A percentile compares a stretch with the other conserved stretches of the same genome.
Evolutionary conservation across 1,140 invertebrate species (phyloP).

Genomic region (Tetraneura akinire): DNA sequence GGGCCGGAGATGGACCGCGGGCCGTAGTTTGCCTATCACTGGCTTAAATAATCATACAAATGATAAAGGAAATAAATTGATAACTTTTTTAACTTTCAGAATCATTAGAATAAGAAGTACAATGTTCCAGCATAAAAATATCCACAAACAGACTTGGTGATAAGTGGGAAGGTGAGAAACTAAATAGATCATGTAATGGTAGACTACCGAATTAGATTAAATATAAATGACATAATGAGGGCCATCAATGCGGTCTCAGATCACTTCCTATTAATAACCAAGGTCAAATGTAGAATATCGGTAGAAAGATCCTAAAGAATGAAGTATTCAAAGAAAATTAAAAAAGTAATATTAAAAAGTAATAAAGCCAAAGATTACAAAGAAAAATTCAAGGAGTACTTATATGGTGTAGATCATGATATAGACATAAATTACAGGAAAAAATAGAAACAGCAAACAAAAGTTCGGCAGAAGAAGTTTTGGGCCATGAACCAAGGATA

Average conservation of each 20-base stretch:
- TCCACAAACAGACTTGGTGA: no score
- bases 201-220: no score
- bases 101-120: no score
- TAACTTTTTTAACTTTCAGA: no score
- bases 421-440: background rate
- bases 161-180: no score
- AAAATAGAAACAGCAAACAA: conserved; percentile 4
- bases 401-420: background rate
- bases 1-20: no score
- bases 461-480: background rate
- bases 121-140: no score
- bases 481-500: background rate
- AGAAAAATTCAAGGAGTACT: conserved; percentile 4
- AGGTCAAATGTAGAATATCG: background rate
- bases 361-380: background rate
- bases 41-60: no score
- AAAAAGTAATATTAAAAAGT: background rate
- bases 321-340: conserved; percentile 3
- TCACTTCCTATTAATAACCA: conserved; percentile 4
- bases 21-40: no score
- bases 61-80: no score
- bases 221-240: background rate
- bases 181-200: no score
- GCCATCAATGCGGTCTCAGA: background rate
- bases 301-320: background rate